Base-by-base conservation (phyloP, 2,888 invertebrate genomes). In the Drosophila borealis region DNA sequence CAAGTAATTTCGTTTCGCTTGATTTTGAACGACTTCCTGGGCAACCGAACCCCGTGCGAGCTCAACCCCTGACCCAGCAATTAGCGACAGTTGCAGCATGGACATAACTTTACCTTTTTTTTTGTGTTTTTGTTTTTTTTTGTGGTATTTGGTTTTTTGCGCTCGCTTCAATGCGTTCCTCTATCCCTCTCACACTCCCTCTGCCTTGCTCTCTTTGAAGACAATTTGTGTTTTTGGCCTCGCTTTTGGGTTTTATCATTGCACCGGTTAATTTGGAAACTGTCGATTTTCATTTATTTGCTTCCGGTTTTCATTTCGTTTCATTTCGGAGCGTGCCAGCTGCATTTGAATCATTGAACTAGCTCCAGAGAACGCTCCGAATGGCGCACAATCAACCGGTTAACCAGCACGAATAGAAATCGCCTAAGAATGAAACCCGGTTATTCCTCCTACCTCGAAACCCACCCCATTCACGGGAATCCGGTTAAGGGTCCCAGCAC, bases 1-100 rank as follows among this genome's bases (percentile, higher is more conserved):
- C 81, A 61, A 78, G 81, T 77, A 74, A 82, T 80, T 83, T 83
- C 88, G 88, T 82, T 85, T 80, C 88, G 83, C 85, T 83, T 83
- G 83, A 83, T 88, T 83, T 82, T 88, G 80, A 83, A 85, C 86
- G 73, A 88, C 83, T 88, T 83, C 88, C 83, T 88, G 88, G 74
- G 50, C 84, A 74, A 67, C 83, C 41, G 39, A 33, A 42, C 64
- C 69, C 64, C 56, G 29, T 46, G 42, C 29, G 42, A 62, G 65
- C 71, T 53, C 70, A 63, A 83, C 74, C 85, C 77, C 80, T 75
- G 74, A 67, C 76, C 64, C 69, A 67, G 62, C 83, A 88, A 88
- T 83, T 84, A 88, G 88, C 83, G 86, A 84, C 88, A 85, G 86
- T 84, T 85, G 83, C 83, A 86, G 78, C 76, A 77, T 74, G 69